A percentile compares a stretch with the other conserved stretches of the same genome.
phyloP scores from a whole-genome alignment of 2,797 vertebrate genomes.

The Enteromius argenteus region DNA sequence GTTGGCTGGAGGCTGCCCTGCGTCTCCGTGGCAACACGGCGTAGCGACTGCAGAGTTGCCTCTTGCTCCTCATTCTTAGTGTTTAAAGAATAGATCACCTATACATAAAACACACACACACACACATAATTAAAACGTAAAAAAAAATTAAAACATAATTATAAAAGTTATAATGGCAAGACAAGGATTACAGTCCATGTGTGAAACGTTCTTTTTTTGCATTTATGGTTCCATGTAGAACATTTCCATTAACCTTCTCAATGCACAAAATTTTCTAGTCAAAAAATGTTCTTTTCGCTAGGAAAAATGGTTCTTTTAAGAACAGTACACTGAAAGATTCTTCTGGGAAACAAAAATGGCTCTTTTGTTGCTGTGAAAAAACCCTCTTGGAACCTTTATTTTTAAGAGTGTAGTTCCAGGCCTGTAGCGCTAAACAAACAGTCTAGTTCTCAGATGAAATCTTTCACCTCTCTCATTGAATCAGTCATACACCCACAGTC shows the following conservation, averaged over 20 bases:
- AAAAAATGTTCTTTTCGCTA: not conserved
- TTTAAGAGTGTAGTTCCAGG: not conserved
- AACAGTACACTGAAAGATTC: not conserved
- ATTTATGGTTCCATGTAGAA: not conserved
- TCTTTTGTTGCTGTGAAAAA: not conserved
- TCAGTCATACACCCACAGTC: not conserved
- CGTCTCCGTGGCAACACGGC: constrained; percentile 83
- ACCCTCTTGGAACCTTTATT: not conserved
- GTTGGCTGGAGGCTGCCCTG: constrained; percentile 73
- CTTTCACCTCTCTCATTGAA: not conserved
- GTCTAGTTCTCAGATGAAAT: constrained; percentile 12
- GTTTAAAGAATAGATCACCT: constrained; percentile 97
- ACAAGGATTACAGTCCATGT: not conserved
- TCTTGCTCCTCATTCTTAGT: constrained; percentile 93
- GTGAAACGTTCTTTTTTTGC: not conserved
- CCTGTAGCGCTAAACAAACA: not conserved
- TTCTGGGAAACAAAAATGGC: not conserved
- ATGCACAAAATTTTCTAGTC: not conserved
- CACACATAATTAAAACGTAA: not conserved
- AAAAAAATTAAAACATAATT: too few species aligned
- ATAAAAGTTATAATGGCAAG: not conserved
- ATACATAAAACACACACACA: constrained; percentile 31
- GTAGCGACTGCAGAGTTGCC: constrained; percentile 84
- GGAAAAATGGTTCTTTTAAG: not conserved
- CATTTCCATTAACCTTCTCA: not conserved